Evolutionary conservation across 2,113 vertebrate genomes (phyloP).

Genomic region (Corythornis vintsioides): DNA sequence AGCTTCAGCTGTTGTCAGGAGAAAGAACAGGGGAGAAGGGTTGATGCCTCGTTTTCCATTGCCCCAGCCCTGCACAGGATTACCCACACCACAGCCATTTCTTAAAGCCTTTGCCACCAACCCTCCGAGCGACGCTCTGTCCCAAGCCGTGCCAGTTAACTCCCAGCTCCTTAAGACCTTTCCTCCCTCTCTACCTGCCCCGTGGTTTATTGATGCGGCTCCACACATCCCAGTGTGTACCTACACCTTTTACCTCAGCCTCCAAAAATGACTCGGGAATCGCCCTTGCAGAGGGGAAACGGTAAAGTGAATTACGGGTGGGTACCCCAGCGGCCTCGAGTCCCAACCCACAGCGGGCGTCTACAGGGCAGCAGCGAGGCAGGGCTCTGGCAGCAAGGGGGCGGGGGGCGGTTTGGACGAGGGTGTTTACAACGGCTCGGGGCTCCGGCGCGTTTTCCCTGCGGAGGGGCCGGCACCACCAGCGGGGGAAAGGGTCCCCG

Average conservation of each 20-base stretch:
- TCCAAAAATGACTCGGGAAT: neutral
- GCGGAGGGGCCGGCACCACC: neutral
- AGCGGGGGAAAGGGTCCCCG: too few species aligned
- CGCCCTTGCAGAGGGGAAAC: rapidly evolving
- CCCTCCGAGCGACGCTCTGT: neutral
- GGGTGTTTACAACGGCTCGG: rapidly evolving
- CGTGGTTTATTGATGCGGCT: rapidly evolving
- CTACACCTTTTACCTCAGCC: neutral
- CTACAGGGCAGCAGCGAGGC: rapidly evolving
- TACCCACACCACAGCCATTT: neutral
- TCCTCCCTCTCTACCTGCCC: neutral
- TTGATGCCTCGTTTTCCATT: neutral
- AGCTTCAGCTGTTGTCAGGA: constrained; percentile 70
- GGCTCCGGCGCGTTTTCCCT: rapidly evolving
- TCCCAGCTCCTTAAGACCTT: neutral
- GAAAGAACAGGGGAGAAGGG: neutral
- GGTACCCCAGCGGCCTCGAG: rapidly evolving
- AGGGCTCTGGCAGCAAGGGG: neutral
- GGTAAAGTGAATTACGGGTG: neutral
- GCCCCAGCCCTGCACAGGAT: neutral
- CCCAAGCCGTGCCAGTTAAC: neutral
- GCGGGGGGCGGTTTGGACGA: rapidly evolving
- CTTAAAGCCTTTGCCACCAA: neutral
- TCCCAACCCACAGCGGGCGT: rapidly evolving
- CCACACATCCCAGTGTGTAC: neutral